phyloP scores from a whole-genome alignment of 2,888 invertebrate species.

The Leucophora obtusa region DNA sequence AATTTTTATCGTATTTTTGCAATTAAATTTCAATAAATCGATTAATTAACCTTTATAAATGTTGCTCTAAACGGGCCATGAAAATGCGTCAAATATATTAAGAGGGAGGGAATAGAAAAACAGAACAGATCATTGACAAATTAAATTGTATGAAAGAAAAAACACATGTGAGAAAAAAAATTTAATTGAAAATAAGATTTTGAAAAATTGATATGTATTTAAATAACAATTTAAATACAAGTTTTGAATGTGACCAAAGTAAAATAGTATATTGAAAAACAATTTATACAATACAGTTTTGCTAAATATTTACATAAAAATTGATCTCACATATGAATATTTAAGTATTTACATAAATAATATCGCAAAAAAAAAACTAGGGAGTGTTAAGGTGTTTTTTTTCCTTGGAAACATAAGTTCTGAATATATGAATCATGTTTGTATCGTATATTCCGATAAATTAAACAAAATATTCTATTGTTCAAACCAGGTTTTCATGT shows the following conservation, averaged over 20 bases:
- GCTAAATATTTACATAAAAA: no score
- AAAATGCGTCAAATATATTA: conserved; percentile 32
- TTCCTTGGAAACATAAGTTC: not conserved
- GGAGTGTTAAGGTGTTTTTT: conserved; percentile 46
- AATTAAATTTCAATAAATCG: conserved; percentile 64
- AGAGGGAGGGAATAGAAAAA: conserved; percentile 2
- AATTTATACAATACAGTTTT: not conserved
- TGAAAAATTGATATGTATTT: not conserved
- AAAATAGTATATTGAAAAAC: not conserved
- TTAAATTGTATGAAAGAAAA: not conserved
- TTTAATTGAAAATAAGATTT: conserved; percentile 2
- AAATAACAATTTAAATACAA: not conserved
- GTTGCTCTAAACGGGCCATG: conserved; percentile 42
- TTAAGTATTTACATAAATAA: not conserved
- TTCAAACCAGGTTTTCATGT: not conserved
- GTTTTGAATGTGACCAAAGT: not conserved
- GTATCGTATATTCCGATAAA: not conserved
- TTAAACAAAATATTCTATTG: conserved; percentile 9
- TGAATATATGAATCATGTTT: conserved; percentile 32
- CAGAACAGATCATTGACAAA: not conserved
- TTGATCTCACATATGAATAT: no score
- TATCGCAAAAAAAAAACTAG: not conserved
- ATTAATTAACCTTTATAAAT: conserved; percentile 58
- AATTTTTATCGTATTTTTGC: conserved; percentile 58
- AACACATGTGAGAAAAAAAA: not conserved